Base-by-base conservation (phyloP, 2,888 invertebrate genomes). In the Myopa tessellatipennis region DNA sequence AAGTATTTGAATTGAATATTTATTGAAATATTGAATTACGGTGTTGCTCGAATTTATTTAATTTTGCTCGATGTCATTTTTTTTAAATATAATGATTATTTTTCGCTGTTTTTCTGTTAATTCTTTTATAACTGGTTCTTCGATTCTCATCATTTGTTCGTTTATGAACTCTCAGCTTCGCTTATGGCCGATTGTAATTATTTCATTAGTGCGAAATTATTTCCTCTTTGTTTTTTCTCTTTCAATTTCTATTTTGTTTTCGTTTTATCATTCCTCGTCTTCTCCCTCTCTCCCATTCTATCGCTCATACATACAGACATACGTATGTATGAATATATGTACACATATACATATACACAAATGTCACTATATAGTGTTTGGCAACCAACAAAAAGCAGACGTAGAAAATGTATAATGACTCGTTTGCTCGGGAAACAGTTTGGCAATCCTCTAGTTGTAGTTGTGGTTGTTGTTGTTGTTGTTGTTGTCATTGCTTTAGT, bases 361-460 rank as follows among this genome's bases (percentile, higher is more conserved):
- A 34, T 72, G 38, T 69, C 45, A 69, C 67, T 45, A 12, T 4
- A 38, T 55, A 55, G 40, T 73, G 63, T 63, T 73, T 73, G 45
- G 61, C n/a, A 45, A 73, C 50, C n/a, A 34, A 50, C 61, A 50
- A 16, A 52, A 61, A 50, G 26, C 61, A 63, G 16, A 72, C n/a
- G 40, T 45, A 38, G 55, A 26, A 63, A 61, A 14, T 40, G 45
- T 45, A 45, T 61, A 18, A 63, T 61, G 73, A 73, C 45, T 40
- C 34, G 18, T 61, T 63, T 26, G 63, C 34, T 73, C n/a, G 18
- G 61, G 45, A 73, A 73, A 50, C 26, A 38, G 73, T 73, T 73
- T 63, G 50, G 61, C 26, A 73, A 73, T 60, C 18, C 34, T 60
- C 61, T 61, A n/a, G 10, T 26, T 61, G 26, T 61, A n/a, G 61